Base-by-base conservation (phyloP, 1,140 invertebrate species). In the Drosophila subpulchrella region DNA sequence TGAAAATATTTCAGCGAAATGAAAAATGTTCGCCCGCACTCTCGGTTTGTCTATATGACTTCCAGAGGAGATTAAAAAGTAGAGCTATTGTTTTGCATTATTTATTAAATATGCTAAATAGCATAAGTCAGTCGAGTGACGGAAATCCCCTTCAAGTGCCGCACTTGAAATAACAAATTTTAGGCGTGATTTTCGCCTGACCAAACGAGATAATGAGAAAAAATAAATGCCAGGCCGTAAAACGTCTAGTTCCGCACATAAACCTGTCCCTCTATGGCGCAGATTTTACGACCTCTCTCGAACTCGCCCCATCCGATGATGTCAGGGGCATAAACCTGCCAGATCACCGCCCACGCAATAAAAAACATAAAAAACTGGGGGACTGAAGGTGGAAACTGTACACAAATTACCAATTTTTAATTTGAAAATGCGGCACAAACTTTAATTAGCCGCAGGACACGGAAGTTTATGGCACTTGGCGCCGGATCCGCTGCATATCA, bases 231-330 rank as follows among this genome's bases (percentile, higher is more conserved):
- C 71, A 55, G 61, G 60, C 59, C 67, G 80, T 83, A 82, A 88
- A 79, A 75, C 63, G 79, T 83, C 83, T 85, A 85, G 82, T 83
- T 88, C 82, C 75, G 83, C 61, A 70, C 84, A 88, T 86, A 86
- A 86, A 86, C 70, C 60, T 86, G 72, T 66, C 41, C 47, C 58
- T 36, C 61, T 63, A 62, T 41, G 54, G 78, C 58, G 57, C 67
- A 65, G 63, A 78, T 85, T 88, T 88, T 89, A 89, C 76, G 60
- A 72, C 78, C 80, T 89, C 80, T 77, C 80, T 8, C n/a, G 12
- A n/a, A 75, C 73, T 53, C 67, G 4, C 32, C 17, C 53, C 48
- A 54, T 66, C 76, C 50, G 76, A 44, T 76, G 61, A 44, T 76
- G 66, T 55, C 84, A 78, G 84, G 72, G 76, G 67, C 84, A 88